Evolutionary conservation across 2,888 invertebrate genomes (phyloP), one percentile per base, ranked within the genome.

Genomic region (Sphaerophoria rueppellii): DNA sequence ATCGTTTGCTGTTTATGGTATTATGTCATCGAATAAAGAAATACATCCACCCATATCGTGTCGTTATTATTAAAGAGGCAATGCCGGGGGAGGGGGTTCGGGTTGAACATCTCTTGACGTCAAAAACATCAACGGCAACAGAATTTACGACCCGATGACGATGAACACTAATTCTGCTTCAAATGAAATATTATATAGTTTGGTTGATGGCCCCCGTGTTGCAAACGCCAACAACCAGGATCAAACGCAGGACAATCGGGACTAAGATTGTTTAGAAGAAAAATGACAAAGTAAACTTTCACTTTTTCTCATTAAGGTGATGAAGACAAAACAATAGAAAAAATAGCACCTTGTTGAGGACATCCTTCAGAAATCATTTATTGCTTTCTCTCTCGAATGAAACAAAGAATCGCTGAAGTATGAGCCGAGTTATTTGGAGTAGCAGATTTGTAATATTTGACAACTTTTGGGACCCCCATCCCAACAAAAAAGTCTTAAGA

Each of bases 281-380:
- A 24, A 24, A 67, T 24, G 37, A 50, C 55, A 70, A 73, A 85
- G 73, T 81, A 85, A 85, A 85, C 85, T 85, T 83, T 75, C 58
- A 77, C 81, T 81, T 85, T 40, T 83, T 81, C 83, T 74, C 85
- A 85, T 80, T 85, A 80, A 85, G 79, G 24, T 24, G 24, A 24
- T 24, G 24, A 24, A 24, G 37, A 72, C 70, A 48, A 76, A 85
- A 81, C 85, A 85, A 85, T 85, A 72, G 75, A 52, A 11, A 50
- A 43, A 58, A 32, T 40, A 71, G 37, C 69, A 14, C 35, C 4
- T 9, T 9, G 14, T 16, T 43, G 65, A 61, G 48, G 12, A n/a
- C 14, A 11, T 40, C 48, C 34, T 60, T 16, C 60, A 58, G 43
- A 70, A 34, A 61, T 61, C 65, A 55, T 50, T 61, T 63, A 67